Conservation (phyloP, 1,140 invertebrate species). For the Dendrolimus punctatus region DNA sequence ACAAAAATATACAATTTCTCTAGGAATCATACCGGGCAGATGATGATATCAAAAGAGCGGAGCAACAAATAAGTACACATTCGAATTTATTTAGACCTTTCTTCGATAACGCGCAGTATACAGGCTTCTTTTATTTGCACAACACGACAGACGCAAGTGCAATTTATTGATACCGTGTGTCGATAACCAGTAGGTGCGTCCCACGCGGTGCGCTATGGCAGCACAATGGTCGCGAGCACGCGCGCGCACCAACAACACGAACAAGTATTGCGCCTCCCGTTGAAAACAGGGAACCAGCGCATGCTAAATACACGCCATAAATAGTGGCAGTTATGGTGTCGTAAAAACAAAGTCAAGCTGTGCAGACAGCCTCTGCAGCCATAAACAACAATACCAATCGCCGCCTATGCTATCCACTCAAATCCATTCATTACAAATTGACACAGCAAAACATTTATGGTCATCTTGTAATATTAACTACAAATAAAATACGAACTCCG, state of each 20-base stretch:
- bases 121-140: slow-evolving; percentile 56
- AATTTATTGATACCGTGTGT: slow-evolving; percentile 64
- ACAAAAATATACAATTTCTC: not conserved
- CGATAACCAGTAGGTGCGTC: slow-evolving; percentile 63
- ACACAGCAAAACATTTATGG: no score
- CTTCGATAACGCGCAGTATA: slow-evolving; percentile 54
- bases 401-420: not conserved
- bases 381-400: not conserved
- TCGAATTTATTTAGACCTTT: slow-evolving; percentile 65
- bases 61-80: slow-evolving; percentile 55
- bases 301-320: slow-evolving; percentile 62
- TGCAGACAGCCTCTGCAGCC: slow-evolving; percentile 42
- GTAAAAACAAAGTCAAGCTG: slow-evolving; percentile 68
- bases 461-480: no score
- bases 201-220: slow-evolving; percentile 41
- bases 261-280: slow-evolving; percentile 46
- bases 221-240: slow-evolving; percentile 35
- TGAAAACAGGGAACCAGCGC: slow-evolving; percentile 38
- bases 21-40: slow-evolving; percentile 10
- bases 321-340: slow-evolving; percentile 55
- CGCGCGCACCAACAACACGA: slow-evolving; percentile 14
- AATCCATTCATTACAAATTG: not conserved
- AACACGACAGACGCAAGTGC: slow-evolving; percentile 57
- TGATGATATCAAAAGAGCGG: slow-evolving; percentile 55
- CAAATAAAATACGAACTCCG: no score